A percentile compares a stretch with the other conserved stretches of the same genome.
phyloP scores from a whole-genome alignment of 2,797 vertebrate genomes.

The Crenichthys baileyi region DNA sequence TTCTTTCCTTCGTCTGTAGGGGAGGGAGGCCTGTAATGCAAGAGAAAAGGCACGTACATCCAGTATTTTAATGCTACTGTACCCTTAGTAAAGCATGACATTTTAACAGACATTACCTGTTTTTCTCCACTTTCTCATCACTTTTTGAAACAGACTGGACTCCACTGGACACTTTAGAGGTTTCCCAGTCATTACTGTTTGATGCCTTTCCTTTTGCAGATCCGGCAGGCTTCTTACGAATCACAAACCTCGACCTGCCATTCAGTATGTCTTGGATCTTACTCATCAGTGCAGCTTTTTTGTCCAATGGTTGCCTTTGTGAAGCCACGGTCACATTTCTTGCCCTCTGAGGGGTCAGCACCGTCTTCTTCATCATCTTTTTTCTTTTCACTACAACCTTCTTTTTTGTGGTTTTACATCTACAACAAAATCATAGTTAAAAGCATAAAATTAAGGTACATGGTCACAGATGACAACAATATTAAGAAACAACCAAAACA shows the following conservation, averaged over 20 bases:
- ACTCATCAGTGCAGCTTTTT: conserved; percentile 75
- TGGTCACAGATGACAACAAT: background rate
- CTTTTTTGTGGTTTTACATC: conserved; percentile 78
- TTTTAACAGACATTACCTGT: conserved; percentile 49
- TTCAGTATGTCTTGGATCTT: conserved; percentile 81
- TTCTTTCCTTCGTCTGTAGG: conserved; percentile 37
- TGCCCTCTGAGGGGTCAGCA: conserved; percentile 57
- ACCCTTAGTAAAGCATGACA: background rate
- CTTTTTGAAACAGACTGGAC: conserved; percentile 29
- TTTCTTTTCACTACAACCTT: conserved; percentile 70
- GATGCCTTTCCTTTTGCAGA: conserved; percentile 20
- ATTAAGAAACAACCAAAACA: too few relatives aligned
- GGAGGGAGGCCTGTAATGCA: conserved; percentile 42
- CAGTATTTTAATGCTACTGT: background rate
- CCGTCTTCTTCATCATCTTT: conserved; percentile 62
- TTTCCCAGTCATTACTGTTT: background rate
- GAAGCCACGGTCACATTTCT: conserved; percentile 55
- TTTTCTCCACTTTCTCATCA: conserved; percentile 40
- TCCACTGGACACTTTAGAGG: conserved; percentile 21
- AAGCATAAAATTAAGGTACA: background rate
- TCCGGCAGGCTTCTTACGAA: conserved; percentile 65
- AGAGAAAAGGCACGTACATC: conserved; percentile 18
- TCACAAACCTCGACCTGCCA: conserved; percentile 80
- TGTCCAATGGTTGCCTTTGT: conserved; percentile 61
- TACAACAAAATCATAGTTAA: conserved; percentile 20